phyloP scores from a whole-genome alignment of 2,113 vertebrate genomes.

The Neopipo cinnamomea region DNA sequence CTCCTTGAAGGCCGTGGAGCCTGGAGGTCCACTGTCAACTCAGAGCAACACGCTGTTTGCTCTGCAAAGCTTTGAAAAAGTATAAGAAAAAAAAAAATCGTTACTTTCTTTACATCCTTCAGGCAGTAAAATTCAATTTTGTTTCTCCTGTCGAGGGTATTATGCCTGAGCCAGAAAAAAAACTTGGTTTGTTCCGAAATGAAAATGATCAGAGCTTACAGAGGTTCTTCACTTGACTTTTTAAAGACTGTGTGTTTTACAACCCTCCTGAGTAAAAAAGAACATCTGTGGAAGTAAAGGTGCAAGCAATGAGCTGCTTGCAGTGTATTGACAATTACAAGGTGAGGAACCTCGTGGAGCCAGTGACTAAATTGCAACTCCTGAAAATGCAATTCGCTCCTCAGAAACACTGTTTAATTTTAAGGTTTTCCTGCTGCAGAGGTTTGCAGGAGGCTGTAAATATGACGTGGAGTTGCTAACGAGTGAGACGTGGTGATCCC shows the following conservation, averaged over 20 bases:
- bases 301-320: neutral
- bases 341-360: neutral
- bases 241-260: neutral
- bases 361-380: neutral
- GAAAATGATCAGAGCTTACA: neutral
- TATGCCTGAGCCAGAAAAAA: neutral
- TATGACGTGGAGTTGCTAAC: neutral
- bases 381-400: neutral
- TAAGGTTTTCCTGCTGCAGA: neutral
- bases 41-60: fast-evolving
- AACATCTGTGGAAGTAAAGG: neutral
- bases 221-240: neutral
- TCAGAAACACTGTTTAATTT: neutral
- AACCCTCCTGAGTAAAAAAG: neutral
- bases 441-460: neutral
- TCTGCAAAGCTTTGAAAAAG: neutral
- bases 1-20: neutral
- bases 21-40: neutral
- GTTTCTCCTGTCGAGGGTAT: neutral
- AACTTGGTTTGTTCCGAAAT: neutral
- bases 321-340: neutral
- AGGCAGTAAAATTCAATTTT: neutral
- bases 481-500: neutral
- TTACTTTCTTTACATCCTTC: neutral
- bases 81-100: neutral